Conservation (phyloP, 1,140 invertebrate genomes). For the Euura lappo region DNA sequence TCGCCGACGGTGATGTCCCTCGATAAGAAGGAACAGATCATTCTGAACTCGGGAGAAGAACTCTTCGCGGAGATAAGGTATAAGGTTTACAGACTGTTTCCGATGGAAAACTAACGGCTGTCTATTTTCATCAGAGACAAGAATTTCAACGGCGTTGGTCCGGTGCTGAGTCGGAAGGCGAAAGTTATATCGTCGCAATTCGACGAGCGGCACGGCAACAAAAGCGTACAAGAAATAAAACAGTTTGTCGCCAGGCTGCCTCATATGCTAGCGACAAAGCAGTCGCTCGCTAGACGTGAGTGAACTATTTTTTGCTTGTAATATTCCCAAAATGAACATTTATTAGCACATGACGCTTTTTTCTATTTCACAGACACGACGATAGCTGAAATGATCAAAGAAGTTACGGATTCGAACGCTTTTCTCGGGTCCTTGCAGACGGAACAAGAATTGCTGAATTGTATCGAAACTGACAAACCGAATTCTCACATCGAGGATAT, state of each 20-base stretch:
- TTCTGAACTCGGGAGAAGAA: slow-evolving; percentile 90
- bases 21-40: slow-evolving; percentile 80
- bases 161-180: slow-evolving; percentile 85
- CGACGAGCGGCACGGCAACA: slow-evolving; percentile 84
- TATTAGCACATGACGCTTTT: slow-evolving; percentile 17
- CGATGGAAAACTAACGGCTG: slow-evolving; percentile 14
- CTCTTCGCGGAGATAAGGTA: slow-evolving; percentile 82
- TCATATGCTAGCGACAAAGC: slow-evolving; percentile 86
- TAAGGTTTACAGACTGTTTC: background rate
- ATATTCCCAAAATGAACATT: background rate
- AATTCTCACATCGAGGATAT: slow-evolving; percentile 90
- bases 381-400: slow-evolving; percentile 79
- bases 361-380: slow-evolving; percentile 68
- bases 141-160: slow-evolving; percentile 92
- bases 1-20: slow-evolving; percentile 65
- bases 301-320: slow-evolving; percentile 10
- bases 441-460: slow-evolving; percentile 93
- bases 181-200: slow-evolving; percentile 85
- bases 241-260: slow-evolving; percentile 90
- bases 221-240: slow-evolving; percentile 93
- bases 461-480: slow-evolving; percentile 88
- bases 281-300: slow-evolving; percentile 73
- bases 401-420: slow-evolving; percentile 69
- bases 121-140: slow-evolving; percentile 73
- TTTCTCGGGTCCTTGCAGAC: slow-evolving; percentile 72